A percentile compares a stretch with the other conserved stretches of the same genome.
Evolutionary conservation across 2,888 invertebrate genomes (phyloP).

Genomic region (Linnaemya tessellans): DNA sequence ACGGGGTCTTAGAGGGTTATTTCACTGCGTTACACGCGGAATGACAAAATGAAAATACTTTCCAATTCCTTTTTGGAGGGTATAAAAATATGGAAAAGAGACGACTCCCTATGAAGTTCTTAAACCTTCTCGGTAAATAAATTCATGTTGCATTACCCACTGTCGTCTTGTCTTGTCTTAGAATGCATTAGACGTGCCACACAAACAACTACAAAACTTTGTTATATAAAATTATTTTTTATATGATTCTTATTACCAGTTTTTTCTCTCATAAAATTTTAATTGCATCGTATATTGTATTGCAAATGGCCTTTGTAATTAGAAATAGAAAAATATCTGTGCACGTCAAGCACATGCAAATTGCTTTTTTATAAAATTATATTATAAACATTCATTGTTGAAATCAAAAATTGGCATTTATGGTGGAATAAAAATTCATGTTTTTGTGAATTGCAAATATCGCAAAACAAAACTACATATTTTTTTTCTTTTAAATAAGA

Average conservation of each 20-base stretch:
- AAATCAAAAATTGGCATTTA: conserved; percentile 46
- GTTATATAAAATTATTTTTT: not conserved
- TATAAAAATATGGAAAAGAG: no score
- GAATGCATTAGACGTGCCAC: no score
- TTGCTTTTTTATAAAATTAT: not conserved
- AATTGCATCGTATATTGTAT: not conserved
- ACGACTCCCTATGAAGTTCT: no score
- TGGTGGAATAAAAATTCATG: conserved; percentile 46
- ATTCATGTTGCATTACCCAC: no score
- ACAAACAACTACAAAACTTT: not conserved
- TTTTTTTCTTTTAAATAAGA: conserved; percentile 22
- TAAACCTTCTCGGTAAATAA: no score
- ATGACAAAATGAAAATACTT: no score
- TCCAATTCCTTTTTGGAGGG: no score
- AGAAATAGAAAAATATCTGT: conserved; percentile 22
- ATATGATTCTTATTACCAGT: no score
- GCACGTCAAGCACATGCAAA: not conserved
- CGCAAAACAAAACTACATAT: conserved; percentile 37
- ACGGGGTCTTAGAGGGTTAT: no score
- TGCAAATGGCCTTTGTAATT: conserved; percentile 1
- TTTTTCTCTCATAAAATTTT: not conserved
- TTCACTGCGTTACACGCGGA: no score
- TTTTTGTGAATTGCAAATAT: conserved; percentile 29
- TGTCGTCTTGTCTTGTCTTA: not conserved
- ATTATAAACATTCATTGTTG: conserved; percentile 7